Evolutionary conservation across 2,888 invertebrate species (phyloP).

Genomic region (Polyommatus iphigenia): DNA sequence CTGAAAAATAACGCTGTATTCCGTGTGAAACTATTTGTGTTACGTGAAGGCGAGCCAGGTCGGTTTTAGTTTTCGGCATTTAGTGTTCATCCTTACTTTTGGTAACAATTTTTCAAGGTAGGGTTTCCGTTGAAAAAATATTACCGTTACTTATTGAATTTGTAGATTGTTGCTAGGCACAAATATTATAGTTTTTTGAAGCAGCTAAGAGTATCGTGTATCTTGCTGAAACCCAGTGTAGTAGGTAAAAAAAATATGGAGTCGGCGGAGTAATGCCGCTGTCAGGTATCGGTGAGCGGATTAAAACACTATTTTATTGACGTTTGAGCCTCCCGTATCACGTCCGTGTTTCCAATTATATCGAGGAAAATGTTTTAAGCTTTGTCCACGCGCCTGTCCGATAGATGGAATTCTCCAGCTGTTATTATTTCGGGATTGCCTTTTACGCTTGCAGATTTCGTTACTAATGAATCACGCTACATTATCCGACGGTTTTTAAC

Average conservation of each 20-base stretch:
- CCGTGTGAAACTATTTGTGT: not conserved
- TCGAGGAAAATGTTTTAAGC: slow-evolving; percentile 29
- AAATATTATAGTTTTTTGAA: not conserved
- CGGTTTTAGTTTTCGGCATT: not conserved
- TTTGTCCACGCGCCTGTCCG: slow-evolving; percentile 18
- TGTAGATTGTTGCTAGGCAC: not conserved
- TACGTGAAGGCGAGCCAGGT: not conserved
- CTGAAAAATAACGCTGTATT: slow-evolving; percentile 28
- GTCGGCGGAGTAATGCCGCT: slow-evolving; percentile 65
- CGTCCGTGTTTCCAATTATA: slow-evolving; percentile 55
- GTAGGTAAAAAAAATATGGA: slow-evolving; percentile 50
- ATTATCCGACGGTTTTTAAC: slow-evolving; percentile 15
- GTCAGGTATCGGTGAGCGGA: slow-evolving; percentile 73
- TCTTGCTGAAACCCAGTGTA: not conserved
- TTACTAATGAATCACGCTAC: slow-evolving; percentile 20
- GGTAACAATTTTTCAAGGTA: not conserved
- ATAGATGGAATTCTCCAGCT: slow-evolving; percentile 26
- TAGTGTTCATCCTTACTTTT: not conserved
- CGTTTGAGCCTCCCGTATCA: slow-evolving; percentile 60
- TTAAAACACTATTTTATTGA: slow-evolving; percentile 75
- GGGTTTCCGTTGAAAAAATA: too few relatives aligned
- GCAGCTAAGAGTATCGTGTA: not conserved
- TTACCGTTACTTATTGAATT: too few relatives aligned
- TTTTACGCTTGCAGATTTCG: slow-evolving; percentile 25
- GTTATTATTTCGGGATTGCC: slow-evolving; percentile 28